A percentile compares a stretch with the other conserved stretches of the same genome.
phyloP scores from a whole-genome alignment of 1,140 invertebrate genomes.

The Pseudomyrmex pallidus region DNA sequence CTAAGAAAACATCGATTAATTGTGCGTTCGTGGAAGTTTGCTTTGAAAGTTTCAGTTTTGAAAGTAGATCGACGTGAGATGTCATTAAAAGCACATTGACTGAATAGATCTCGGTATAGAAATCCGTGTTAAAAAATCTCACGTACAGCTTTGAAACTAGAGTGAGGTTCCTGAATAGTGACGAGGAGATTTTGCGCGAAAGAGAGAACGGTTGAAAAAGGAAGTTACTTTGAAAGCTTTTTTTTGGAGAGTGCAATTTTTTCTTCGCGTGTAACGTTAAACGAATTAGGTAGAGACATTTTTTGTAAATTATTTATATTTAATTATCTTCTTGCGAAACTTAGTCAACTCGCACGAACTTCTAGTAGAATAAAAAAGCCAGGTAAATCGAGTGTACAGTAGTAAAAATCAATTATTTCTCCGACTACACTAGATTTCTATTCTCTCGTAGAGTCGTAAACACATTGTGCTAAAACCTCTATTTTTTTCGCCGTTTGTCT shows the following conservation, averaged over 20 bases:
- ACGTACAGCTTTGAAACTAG: slow-evolving; percentile 67
- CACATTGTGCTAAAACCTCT: slow-evolving; percentile 20
- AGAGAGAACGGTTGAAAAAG: slow-evolving; percentile 8
- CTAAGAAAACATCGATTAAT: slow-evolving; percentile 16
- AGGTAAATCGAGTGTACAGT: no score
- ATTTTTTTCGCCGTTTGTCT: slow-evolving; percentile 8
- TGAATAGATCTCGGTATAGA: slow-evolving; percentile 13
- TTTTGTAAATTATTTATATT: not conserved
- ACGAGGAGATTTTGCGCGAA: slow-evolving; percentile 57
- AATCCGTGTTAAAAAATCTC: slow-evolving; percentile 44
- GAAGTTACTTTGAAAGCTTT: slow-evolving; percentile 56
- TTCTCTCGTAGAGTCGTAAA: no score
- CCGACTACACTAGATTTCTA: no score
- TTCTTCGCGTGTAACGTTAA: not conserved
- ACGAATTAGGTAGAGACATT: not conserved
- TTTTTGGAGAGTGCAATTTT: slow-evolving; percentile 1
- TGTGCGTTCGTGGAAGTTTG: not conserved
- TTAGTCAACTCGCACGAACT: not conserved
- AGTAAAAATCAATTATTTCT: no score
- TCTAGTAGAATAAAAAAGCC: no score
- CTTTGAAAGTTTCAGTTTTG: slow-evolving; percentile 8
- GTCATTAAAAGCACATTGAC: slow-evolving; percentile 49
- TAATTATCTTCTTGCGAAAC: not conserved
- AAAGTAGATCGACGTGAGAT: slow-evolving; percentile 19
- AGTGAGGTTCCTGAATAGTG: slow-evolving; percentile 68